phyloP scores from a whole-genome alignment of 2,113 vertebrate species.

The Sceloporus tristichus region DNA sequence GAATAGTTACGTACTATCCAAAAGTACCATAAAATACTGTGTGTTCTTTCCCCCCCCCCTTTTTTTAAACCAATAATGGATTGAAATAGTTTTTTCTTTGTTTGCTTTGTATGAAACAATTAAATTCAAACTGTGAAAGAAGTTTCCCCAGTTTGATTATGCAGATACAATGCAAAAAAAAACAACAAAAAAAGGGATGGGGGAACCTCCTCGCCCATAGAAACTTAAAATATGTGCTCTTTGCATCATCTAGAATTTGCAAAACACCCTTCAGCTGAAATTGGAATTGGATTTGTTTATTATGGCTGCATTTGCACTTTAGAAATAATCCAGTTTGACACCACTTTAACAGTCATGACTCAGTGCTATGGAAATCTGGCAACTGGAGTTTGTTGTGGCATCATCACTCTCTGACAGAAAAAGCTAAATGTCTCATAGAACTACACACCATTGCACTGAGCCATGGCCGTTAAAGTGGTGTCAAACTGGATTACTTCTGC shows the following conservation, averaged over 20 bases:
- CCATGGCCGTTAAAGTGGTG: too few relatives aligned
- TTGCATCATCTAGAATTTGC: not conserved
- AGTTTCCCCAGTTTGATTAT: too few relatives aligned
- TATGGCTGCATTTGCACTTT: not conserved
- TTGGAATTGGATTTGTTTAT: fast-evolving
- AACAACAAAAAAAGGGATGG: not conserved
- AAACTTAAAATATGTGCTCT: not conserved
- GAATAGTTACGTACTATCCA: slow-evolving; percentile 22
- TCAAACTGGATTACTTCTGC: too few relatives aligned
- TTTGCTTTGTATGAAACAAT: slow-evolving; percentile 10
- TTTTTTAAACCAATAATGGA: not conserved
- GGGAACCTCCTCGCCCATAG: not conserved
- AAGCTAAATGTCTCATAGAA: too few relatives aligned
- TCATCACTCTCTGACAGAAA: too few relatives aligned
- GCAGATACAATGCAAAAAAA: too few relatives aligned
- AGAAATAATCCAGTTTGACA: too few relatives aligned
- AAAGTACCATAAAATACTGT: slow-evolving; percentile 10
- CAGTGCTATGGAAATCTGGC: too few relatives aligned
- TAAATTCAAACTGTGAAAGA: not conserved
- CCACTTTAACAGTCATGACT: too few relatives aligned
- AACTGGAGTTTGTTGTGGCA: too few relatives aligned
- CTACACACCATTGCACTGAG: too few relatives aligned
- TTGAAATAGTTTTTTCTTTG: not conserved
- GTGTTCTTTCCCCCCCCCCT: slow-evolving; percentile 5
- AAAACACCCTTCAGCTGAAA: slow-evolving; percentile 9